Conservation (phyloP, 2,888 invertebrate genomes). For the Macropis europaea region DNA sequence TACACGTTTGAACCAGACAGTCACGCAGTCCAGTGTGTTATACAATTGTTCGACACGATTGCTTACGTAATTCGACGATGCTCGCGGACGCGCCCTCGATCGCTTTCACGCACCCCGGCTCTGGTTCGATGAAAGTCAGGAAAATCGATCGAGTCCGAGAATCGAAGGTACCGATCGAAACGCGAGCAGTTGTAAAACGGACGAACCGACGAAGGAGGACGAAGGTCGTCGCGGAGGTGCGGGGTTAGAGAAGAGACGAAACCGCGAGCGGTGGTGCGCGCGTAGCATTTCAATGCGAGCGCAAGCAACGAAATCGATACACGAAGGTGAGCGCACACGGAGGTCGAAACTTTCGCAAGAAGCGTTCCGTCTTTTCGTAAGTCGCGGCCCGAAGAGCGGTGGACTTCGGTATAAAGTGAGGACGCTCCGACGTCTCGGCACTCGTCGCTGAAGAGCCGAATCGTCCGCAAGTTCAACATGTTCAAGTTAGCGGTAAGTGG, state of each 20-base stretch:
- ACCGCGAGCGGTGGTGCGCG: slow-evolving; percentile 5
- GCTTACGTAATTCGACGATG: slow-evolving; percentile 50
- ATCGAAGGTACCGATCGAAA: not conserved
- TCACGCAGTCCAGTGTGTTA: slow-evolving; percentile 40
- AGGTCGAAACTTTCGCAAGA: slow-evolving; percentile 42
- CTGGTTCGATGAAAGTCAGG: slow-evolving; percentile 37
- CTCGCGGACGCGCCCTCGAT: slow-evolving; percentile 14
- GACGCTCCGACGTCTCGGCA: slow-evolving; percentile 55
- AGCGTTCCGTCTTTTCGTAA: slow-evolving; percentile 27
- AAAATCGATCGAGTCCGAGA: slow-evolving; percentile 35
- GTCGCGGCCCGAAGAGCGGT: not conserved
- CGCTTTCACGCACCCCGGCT: slow-evolving; percentile 4
- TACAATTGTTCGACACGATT: slow-evolving; percentile 29
- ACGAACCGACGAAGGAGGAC: not conserved
- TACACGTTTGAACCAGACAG: slow-evolving; percentile 42
- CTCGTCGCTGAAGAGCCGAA: slow-evolving; percentile 67
- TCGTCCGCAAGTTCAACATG: slow-evolving; percentile 64
- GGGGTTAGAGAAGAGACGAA: no score
- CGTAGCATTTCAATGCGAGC: slow-evolving; percentile 42
- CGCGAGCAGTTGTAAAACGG: slow-evolving; percentile 17
- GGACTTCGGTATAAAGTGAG: slow-evolving; percentile 68
- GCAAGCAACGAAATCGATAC: slow-evolving; percentile 35
- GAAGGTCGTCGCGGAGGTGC: not conserved
- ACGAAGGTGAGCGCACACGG: slow-evolving; percentile 8
- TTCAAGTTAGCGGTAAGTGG: slow-evolving; percentile 72